A percentile compares a stretch with the other conserved stretches of the same genome.
phyloP scores from a whole-genome alignment of 2,113 vertebrate species.

The Engystomops pustulosus region DNA sequence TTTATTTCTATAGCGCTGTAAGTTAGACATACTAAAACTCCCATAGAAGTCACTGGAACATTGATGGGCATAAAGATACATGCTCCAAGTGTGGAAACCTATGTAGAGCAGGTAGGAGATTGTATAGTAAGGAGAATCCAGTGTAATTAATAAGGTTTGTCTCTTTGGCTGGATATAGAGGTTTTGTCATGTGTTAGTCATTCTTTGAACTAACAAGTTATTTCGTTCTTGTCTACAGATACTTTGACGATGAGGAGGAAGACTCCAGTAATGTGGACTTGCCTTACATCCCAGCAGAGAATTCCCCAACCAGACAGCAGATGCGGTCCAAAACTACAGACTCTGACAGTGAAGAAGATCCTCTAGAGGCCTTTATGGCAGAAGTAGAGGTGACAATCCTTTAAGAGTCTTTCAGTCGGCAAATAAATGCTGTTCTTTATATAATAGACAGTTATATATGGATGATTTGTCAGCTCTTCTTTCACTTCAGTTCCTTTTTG shows the following conservation, averaged over 20 bases:
- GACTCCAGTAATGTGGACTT: slow-evolving; percentile 88
- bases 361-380: slow-evolving; percentile 97
- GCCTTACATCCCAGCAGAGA: slow-evolving; percentile 97
- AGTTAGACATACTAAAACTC: no score
- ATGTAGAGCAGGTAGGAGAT: no score
- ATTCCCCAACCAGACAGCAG: slow-evolving; percentile 94
- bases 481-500: no score
- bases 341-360: slow-evolving; percentile 97
- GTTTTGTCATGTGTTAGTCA: no score
- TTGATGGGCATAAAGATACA: no score
- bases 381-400: slow-evolving; percentile 98
- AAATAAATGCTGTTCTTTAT: not conserved
- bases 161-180: no score
- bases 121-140: no score
- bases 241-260: slow-evolving; percentile 99
- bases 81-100: no score
- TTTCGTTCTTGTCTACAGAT: slow-evolving; percentile 70
- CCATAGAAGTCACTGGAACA: no score
- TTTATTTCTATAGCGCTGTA: no score
- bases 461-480: no score
- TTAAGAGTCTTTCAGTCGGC: not conserved
- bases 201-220: not conserved
- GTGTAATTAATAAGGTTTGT: not conserved
- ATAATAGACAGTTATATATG: not conserved
- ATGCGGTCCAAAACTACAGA: slow-evolving; percentile 82